Conservation (phyloP, 64 coral and sea anemone species). For the Montipora sp. region DNA sequence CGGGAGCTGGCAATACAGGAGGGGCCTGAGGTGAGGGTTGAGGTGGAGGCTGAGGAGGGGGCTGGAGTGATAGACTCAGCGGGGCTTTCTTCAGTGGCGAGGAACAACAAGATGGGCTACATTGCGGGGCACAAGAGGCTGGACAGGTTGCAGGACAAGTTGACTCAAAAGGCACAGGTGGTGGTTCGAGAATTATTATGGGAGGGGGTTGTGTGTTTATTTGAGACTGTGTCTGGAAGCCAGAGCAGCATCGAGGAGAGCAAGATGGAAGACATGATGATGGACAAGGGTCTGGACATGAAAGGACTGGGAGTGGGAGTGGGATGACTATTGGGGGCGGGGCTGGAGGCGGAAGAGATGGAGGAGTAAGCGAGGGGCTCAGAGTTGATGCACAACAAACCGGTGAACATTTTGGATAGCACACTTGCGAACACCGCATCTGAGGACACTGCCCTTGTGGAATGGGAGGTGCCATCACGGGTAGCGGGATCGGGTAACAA, state of each 20-base stretch:
- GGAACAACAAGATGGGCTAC: slow-evolving; percentile 35
- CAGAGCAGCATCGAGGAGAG: slow-evolving; percentile 42
- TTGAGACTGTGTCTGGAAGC: background rate
- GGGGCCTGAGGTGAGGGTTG: background rate
- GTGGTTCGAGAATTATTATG: slow-evolving; percentile 15
- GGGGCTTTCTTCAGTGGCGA: background rate
- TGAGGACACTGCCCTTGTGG: slow-evolving; percentile 40
- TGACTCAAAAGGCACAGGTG: slow-evolving; percentile 2
- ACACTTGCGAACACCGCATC: slow-evolving; percentile 16
- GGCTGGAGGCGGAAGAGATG: background rate
- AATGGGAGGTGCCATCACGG: background rate
- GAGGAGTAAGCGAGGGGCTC: background rate
- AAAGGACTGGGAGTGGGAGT: background rate
- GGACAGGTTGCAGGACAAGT: slow-evolving; percentile 43
- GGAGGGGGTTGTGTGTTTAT: slow-evolving; percentile 4
- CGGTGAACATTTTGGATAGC: slow-evolving; percentile 48
- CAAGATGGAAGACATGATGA: slow-evolving; percentile 42
- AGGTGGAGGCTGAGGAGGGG: background rate
- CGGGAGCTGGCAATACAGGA: background rate
- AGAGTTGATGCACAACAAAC: slow-evolving; percentile 33
- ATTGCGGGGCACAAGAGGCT: slow-evolving; percentile 45
- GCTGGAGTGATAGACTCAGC: background rate
- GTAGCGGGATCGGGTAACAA: slow-evolving; percentile 16
- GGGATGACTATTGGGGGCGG: slow-evolving; percentile 31
- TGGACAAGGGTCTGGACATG: slow-evolving; percentile 28